Base-by-base conservation (phyloP, 2,888 invertebrate species). In the Drosophila falleni region DNA sequence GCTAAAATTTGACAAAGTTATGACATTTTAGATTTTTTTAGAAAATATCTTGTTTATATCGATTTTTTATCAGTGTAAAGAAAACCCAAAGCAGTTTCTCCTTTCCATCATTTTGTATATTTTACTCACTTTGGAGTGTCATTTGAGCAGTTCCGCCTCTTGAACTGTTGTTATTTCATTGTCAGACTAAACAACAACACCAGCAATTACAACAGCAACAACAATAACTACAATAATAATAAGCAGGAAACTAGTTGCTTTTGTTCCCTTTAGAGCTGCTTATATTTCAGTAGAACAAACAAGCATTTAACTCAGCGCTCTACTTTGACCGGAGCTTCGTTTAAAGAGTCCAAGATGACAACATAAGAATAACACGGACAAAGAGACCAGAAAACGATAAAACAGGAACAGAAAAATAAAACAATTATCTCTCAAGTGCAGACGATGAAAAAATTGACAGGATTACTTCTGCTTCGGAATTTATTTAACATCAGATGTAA, bases 81-180 rank as follows among this genome's bases (percentile, higher is more conserved):
- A n/a, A 33, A 26, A 10, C 53, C 41, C 55, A 10, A 31, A 56
- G 39, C 55, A n/a, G 54, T 16, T 53, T 11, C 23, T 31, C 3
- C 31, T 19, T 35, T 23, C 23, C 23, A 13, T 15, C 39, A 39
- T 44, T 64, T 55, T 37, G 29, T 75, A 67, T 71, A 65, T 55
- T 61, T 63, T 54, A 64, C 50, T 62, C 49, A 63, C 50, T 83
- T 87, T 78, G 63, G 56, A 74, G 76, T 81, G 88, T 71, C 86
- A 64, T 55, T 78, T 53, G 62, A 71, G 71, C 65, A 71, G 69
- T 74, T 89, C 72, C 76, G 74, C 71, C 63, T 51, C 63, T 68
- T 61, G 66, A 63, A 53, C 46, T 67, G 50, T 55, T 67, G 64
- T 35, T 65, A 65, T 68, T 62, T 59, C 60, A 51, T 69, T 63